Conservation (phyloP, 2,113 vertebrate genomes). For the Dasypus novemcinctus region DNA sequence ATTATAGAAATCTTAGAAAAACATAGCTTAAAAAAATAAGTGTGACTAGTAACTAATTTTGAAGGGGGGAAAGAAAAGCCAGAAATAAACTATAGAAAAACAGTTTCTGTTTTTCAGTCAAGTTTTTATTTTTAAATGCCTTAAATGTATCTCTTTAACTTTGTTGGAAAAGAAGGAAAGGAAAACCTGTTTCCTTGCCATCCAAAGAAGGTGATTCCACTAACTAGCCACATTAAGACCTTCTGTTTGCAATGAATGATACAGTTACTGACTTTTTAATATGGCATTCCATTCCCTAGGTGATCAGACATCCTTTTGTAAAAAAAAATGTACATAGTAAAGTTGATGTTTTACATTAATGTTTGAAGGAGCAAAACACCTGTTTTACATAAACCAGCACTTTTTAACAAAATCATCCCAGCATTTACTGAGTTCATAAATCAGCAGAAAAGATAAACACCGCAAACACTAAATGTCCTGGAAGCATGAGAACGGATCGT, state of each 20-base stretch:
- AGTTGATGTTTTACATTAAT: not conserved
- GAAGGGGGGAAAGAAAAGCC: not conserved
- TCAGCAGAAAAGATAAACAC: not conserved
- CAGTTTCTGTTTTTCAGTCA: not conserved
- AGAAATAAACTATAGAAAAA: not conserved
- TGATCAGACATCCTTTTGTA: not conserved
- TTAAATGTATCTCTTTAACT: not conserved
- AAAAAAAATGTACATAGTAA: not conserved
- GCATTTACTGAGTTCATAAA: not conserved
- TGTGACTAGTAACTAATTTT: not conserved
- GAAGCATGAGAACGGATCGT: not conserved
- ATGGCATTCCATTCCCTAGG: not conserved
- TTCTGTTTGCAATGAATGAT: not conserved
- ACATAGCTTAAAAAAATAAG: constrained; percentile 5
- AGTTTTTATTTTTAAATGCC: not conserved
- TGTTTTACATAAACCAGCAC: not conserved
- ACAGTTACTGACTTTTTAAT: not conserved
- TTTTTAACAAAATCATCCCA: constrained; percentile 20
- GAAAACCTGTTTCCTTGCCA: not conserved
- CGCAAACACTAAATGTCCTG: not conserved
- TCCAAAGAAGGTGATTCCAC: not conserved
- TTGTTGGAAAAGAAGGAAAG: not conserved
- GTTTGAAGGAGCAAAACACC: not conserved
- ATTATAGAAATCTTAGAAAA: not conserved
- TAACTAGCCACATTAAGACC: not conserved